These are phyloP conservation scores for Anser brachyrhynchus DNA, from an alignment of 2,113 vertebrate species.

Conservation along the genomic window DNA sequence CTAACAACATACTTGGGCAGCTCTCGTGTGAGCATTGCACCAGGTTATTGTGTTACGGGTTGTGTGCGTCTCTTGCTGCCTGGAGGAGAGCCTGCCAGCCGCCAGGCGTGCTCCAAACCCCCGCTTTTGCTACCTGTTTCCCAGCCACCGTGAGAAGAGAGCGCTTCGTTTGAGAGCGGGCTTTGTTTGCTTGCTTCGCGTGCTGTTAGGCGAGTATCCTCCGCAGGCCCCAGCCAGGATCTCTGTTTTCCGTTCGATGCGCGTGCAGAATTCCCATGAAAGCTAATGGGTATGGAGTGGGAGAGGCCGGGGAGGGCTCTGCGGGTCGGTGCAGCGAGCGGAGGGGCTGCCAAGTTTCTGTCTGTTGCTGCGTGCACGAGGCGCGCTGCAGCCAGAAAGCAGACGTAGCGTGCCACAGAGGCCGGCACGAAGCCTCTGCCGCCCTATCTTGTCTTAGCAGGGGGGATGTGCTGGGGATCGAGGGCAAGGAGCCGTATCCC, in stretches of 20 bases:
- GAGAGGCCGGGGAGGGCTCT: neutral
- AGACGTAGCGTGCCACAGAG: neutral
- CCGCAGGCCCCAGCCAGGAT: neutral
- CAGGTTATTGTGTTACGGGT: neutral
- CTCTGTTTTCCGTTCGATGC: neutral
- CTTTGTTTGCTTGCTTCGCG: neutral
- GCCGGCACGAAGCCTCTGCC: neutral
- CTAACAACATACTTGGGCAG: neutral
- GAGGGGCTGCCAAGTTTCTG: conserved; percentile 28
- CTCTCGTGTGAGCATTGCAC: neutral
- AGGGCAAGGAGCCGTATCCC: neutral
- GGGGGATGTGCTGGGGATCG: neutral
- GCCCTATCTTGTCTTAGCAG: neutral
- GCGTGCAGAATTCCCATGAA: neutral
- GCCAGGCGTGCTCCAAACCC: neutral
- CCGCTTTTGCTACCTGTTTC: neutral
- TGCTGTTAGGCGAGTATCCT: neutral
- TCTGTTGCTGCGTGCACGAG: neutral
- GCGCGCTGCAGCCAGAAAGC: neutral
- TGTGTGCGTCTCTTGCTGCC: neutral
- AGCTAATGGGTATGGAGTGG: neutral
- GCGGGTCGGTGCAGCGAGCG: rapidly evolving
- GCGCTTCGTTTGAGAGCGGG: neutral
- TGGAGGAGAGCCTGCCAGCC: neutral
- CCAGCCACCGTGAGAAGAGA: neutral